A percentile compares a stretch with the other conserved stretches of the same genome.
These are phyloP conservation scores for Enteromius viviparus DNA, from an alignment of 2,797 vertebrate species.

Conservation along the genomic window DNA sequence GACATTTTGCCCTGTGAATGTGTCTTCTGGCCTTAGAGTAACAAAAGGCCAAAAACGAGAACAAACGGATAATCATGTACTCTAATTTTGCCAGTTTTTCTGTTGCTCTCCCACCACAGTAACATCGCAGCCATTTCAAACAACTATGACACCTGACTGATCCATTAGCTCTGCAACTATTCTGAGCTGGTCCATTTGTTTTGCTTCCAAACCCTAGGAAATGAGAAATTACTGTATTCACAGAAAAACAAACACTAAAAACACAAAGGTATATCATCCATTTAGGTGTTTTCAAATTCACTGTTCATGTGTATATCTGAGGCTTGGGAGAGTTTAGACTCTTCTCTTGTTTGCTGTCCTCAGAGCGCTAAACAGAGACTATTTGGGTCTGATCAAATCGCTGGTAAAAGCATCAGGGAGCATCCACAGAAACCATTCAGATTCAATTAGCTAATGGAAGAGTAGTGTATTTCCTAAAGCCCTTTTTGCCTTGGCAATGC, in stretches of 20 bases:
- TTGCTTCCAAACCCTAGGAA: conserved; percentile 19
- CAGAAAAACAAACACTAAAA: conserved; percentile 22
- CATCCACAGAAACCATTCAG: conserved; percentile 65
- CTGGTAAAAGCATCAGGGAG: conserved; percentile 55
- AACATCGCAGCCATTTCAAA: conserved; percentile 15
- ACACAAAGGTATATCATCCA: conserved; percentile 14
- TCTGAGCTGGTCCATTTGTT: background rate
- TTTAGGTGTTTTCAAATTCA: conserved; percentile 35
- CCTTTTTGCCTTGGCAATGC: conserved; percentile 67
- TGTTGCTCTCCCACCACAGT: conserved; percentile 21
- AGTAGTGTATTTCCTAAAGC: conserved; percentile 57
- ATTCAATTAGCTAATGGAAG: conserved; percentile 82
- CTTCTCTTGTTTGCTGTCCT: conserved; percentile 30
- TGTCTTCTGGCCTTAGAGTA: background rate
- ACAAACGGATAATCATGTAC: conserved; percentile 38
- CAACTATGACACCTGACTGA: conserved; percentile 8
- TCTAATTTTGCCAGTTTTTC: conserved; percentile 25
- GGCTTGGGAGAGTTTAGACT: conserved; percentile 15
- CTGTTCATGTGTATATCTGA: conserved; percentile 15
- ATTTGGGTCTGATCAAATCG: conserved; percentile 49
- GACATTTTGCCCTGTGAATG: background rate
- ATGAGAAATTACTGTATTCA: conserved; percentile 25
- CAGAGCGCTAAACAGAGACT: conserved; percentile 35
- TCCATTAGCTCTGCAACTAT: conserved; percentile 8
- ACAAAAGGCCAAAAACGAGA: conserved; percentile 11